Conservation (phyloP, 2,113 vertebrate species). For the Leptocoma aspasia region DNA sequence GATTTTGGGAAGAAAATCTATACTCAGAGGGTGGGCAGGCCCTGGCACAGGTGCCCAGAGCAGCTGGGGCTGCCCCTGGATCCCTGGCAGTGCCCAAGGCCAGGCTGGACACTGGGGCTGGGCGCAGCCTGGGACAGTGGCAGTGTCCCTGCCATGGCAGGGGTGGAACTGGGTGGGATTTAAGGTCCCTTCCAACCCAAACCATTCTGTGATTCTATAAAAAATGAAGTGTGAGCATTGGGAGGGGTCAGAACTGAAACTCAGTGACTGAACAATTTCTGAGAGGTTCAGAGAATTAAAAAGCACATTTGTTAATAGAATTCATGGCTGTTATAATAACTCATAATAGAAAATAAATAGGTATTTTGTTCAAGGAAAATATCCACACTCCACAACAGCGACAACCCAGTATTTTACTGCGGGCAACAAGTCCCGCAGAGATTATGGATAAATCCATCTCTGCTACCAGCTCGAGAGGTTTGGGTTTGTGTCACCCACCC, state of each 20-base stretch:
- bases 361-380: not conserved
- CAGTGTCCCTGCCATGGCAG: not conserved
- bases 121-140: not conserved
- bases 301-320: not conserved
- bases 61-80: not conserved
- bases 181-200: not conserved
- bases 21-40: fast-evolving
- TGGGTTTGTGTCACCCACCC: fast-evolving
- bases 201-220: fast-evolving
- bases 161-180: fast-evolving
- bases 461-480: not conserved
- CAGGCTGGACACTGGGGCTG: fast-evolving
- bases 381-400: fast-evolving
- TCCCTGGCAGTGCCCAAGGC: not conserved
- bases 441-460: not conserved
- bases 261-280: not conserved
- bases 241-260: not conserved
- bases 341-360: fast-evolving
- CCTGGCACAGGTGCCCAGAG: not conserved
- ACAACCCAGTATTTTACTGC: not conserved
- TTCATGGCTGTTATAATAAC: too few species aligned
- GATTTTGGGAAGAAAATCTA: not conserved
- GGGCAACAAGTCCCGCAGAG: not conserved
- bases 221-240: not conserved
- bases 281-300: not conserved